Conservation (phyloP, 2,797 vertebrate genomes). For the Phataginus tetradactyla region DNA sequence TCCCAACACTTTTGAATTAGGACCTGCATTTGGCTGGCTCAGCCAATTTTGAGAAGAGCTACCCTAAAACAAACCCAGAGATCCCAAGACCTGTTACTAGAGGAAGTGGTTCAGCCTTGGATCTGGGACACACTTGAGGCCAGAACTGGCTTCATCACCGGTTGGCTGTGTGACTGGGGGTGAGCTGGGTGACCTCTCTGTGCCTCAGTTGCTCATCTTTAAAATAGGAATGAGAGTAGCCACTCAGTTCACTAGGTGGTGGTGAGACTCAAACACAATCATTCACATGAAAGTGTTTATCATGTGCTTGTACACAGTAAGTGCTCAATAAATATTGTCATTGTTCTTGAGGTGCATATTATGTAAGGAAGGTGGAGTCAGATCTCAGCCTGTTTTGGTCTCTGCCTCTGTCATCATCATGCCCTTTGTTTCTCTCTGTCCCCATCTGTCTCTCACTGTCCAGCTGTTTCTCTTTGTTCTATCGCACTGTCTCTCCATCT, state of each 20-base stretch:
- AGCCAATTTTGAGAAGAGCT: not conserved
- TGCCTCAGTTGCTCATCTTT: not conserved
- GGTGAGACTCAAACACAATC: fast-evolving
- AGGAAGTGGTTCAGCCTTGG: not conserved
- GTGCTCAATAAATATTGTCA: not conserved
- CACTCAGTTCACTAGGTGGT: fast-evolving
- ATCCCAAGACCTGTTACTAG: not conserved
- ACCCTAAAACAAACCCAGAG: not conserved
- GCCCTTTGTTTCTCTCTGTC: not conserved
- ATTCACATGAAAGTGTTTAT: too few species aligned
- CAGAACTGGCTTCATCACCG: not conserved
- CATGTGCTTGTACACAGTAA: not conserved
- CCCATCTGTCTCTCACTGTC: not conserved
- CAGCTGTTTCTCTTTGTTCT: not conserved
- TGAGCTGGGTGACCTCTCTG: not conserved
- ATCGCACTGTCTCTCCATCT: not conserved
- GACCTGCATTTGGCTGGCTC: not conserved
- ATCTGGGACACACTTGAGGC: not conserved
- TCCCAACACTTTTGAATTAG: not conserved
- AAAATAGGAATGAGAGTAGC: not conserved
- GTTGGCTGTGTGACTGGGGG: not conserved
- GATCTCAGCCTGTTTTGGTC: not conserved
- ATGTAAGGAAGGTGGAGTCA: too few species aligned
- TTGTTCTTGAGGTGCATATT: fast-evolving
- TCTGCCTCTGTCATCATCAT: not conserved